These are phyloP conservation scores for Callimorpha dominula DNA, from an alignment of 2,888 invertebrate genomes.

Conservation along the genomic window DNA sequence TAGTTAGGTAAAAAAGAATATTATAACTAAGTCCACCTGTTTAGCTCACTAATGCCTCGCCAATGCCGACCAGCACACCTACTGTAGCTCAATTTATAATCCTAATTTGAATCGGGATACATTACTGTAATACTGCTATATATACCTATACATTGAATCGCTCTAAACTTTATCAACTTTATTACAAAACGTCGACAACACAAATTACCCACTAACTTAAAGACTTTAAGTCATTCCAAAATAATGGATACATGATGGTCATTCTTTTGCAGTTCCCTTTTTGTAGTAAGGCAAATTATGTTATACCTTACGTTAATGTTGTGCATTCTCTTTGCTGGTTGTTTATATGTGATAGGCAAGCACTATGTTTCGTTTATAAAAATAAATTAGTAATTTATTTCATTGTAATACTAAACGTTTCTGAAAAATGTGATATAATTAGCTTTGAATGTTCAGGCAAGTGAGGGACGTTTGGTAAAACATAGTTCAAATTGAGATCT, in stretches of 20 bases:
- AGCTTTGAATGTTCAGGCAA: constrained; percentile 73
- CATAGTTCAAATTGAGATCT: constrained; percentile 86
- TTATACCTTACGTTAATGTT: constrained; percentile 20
- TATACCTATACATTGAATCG: constrained; percentile 22
- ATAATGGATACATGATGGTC: not conserved
- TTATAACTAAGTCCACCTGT: constrained; percentile 64
- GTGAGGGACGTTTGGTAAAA: constrained; percentile 74
- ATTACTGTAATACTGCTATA: constrained; percentile 17
- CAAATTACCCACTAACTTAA: not conserved
- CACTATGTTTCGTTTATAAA: constrained; percentile 54
- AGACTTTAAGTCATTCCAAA: not conserved
- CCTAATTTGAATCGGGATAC: constrained; percentile 19
- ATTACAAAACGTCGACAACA: not conserved
- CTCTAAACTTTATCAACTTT: constrained; percentile 24
- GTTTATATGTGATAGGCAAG: constrained; percentile 56
- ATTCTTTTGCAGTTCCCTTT: not conserved
- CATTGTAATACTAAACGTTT: constrained; percentile 69
- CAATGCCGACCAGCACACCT: constrained; percentile 56
- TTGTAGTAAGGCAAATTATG: not conserved
- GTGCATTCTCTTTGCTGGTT: constrained; percentile 54
- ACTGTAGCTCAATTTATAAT: constrained; percentile 33
- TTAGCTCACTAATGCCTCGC: constrained; percentile 75
- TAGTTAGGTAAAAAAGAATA: constrained; percentile 69
- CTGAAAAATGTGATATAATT: constrained; percentile 79
- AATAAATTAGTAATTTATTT: constrained; percentile 62